These are phyloP conservation scores for Bubalus kerabau DNA, from an alignment of 2,113 vertebrate species.

Conservation along the genomic window DNA sequence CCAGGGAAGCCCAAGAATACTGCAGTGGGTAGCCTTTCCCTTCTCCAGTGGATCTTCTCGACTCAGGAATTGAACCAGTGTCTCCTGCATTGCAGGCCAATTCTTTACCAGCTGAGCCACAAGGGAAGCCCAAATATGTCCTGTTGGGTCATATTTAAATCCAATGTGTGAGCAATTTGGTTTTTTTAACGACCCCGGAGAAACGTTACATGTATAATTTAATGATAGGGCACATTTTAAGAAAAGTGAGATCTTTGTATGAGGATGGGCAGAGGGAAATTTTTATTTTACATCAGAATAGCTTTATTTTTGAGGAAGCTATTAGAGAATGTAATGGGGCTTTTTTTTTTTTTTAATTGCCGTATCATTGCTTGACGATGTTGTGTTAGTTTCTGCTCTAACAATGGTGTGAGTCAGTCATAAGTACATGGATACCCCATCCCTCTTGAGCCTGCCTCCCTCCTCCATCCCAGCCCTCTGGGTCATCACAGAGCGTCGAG, in stretches of 20 bases:
- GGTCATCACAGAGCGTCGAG: background rate
- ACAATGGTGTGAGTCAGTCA: background rate
- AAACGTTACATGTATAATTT: background rate
- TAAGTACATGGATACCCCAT: fast-evolving
- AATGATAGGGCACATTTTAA: background rate
- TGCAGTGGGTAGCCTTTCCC: background rate
- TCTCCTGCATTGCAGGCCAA: fast-evolving
- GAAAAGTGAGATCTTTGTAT: background rate
- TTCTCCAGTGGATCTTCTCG: fast-evolving
- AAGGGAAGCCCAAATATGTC: background rate
- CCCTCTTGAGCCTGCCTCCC: background rate
- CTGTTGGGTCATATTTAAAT: background rate
- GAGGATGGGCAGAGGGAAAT: background rate
- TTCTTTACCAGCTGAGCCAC: background rate
- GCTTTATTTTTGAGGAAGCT: background rate
- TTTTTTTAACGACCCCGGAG: background rate
- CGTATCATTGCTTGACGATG: fast-evolving
- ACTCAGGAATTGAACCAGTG: fast-evolving
- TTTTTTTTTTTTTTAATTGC: background rate
- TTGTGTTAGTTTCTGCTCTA: background rate
- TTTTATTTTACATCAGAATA: background rate
- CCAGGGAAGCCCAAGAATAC: too few species aligned
- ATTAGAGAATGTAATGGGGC: background rate
- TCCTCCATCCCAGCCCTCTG: background rate
- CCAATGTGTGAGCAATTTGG: background rate